phyloP scores from a whole-genome alignment of 1,140 invertebrate genomes.

The Polyergus mexicanus region DNA sequence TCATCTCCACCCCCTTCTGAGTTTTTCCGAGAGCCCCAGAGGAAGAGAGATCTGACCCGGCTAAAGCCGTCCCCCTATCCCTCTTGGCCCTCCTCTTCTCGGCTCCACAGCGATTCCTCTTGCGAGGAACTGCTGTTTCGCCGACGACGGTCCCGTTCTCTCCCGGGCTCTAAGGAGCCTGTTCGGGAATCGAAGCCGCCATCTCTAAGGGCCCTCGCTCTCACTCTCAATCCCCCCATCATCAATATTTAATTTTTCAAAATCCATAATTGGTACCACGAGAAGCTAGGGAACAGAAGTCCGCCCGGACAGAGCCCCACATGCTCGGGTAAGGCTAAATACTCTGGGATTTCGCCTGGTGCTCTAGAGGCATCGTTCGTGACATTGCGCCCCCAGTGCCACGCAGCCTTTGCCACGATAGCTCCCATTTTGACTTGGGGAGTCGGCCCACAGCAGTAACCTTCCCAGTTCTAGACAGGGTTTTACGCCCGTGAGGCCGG shows the following conservation, averaged over 20 bases:
- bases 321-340: neutral
- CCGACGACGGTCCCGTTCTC: neutral
- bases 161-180: neutral
- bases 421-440: neutral
- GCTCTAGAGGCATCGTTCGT: conserved; percentile 7
- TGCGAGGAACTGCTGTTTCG: neutral
- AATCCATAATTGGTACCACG: neutral
- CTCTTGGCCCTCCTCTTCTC: neutral
- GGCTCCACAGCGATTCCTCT: neutral
- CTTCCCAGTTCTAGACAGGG: neutral
- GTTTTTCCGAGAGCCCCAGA: neutral
- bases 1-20: no score
- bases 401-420: conserved; percentile 10
- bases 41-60: no score
- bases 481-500: no score
- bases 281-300: neutral
- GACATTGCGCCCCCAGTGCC: conserved; percentile 11
- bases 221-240: neutral
- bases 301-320: neutral
- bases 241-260: no score
- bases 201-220: neutral
- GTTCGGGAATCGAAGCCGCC: neutral
- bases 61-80: neutral
- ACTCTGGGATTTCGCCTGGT: neutral
- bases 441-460: neutral